Percentiles rank a stretch among this genome's conserved stretches.
Evolutionary conservation across 35 echinoderm and acorn worm species (phyloP).

Genomic region (Nesometra sesokonis): DNA sequence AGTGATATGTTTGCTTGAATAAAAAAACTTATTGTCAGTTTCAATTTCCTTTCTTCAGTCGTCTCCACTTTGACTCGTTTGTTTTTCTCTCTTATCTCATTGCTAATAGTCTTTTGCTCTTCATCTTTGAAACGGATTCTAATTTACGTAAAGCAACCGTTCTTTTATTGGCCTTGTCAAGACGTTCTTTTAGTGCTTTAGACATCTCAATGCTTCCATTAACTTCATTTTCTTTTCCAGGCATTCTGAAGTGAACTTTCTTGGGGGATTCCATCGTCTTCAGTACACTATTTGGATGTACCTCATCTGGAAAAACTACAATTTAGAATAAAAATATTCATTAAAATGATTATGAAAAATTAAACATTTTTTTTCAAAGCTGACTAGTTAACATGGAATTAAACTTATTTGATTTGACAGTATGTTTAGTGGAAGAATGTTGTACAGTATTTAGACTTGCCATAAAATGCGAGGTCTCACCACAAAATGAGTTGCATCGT

Average conservation of each 20-base stretch:
- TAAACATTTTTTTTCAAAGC: no score
- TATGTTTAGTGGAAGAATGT: no score
- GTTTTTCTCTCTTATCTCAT: slow-evolving; percentile 26
- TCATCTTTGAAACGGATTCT: slow-evolving; percentile 52
- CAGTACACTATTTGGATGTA: slow-evolving; percentile 28
- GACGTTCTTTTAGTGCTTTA: slow-evolving; percentile 48
- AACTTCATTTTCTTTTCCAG: slow-evolving; percentile 69
- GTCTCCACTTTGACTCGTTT: background rate
- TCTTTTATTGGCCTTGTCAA: slow-evolving; percentile 74
- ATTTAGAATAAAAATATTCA: background rate
- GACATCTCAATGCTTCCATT: background rate
- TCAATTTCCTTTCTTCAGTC: no score
- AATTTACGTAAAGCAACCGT: slow-evolving; percentile 49
- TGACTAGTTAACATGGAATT: no score
- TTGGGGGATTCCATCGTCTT: slow-evolving; percentile 18
- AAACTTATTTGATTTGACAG: no score
- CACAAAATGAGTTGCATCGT: no score
- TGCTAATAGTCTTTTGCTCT: slow-evolving; percentile 75
- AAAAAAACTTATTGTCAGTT: background rate
- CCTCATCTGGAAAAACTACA: slow-evolving; percentile 51
- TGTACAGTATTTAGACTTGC: no score
- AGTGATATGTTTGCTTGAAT: background rate
- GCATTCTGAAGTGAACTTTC: slow-evolving; percentile 34
- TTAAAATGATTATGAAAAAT: background rate
- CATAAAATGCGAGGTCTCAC: no score